These are phyloP conservation scores for Halocynthia roretzi DNA, from an alignment of 23 tunicate species.

Conservation along the genomic window DNA sequence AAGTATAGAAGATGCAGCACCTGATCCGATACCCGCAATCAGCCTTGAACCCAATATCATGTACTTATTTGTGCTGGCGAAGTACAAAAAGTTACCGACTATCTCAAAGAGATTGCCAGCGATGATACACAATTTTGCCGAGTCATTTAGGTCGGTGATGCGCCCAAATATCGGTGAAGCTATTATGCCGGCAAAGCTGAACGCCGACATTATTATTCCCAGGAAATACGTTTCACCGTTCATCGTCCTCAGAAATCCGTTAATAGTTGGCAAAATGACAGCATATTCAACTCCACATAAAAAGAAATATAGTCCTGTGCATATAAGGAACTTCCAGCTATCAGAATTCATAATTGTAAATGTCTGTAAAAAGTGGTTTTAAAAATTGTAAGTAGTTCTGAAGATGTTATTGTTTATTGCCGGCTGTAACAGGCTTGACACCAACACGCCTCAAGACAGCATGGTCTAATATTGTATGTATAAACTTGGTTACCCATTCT, in stretches of 20 bases:
- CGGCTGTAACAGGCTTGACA: too few relatives aligned
- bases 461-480: too few relatives aligned
- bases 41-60: constrained; percentile 64
- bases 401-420: too few relatives aligned
- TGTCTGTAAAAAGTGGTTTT: too few relatives aligned
- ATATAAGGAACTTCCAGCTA: background rate
- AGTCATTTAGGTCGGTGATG: constrained; percentile 57
- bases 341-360: too few relatives aligned
- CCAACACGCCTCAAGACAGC: too few relatives aligned
- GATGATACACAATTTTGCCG: constrained; percentile 45
- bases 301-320: constrained; percentile 47
- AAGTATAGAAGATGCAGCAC: constrained; percentile 78
- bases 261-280: constrained; percentile 77
- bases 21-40: constrained; percentile 82
- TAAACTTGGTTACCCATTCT: too few relatives aligned
- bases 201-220: constrained; percentile 78
- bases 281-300: constrained; percentile 91
- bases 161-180: constrained; percentile 80
- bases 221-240: constrained; percentile 37
- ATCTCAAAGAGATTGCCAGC: constrained; percentile 78
- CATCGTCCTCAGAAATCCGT: constrained; percentile 31
- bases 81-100: constrained; percentile 73
- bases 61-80: constrained; percentile 27
- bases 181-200: constrained; percentile 73
- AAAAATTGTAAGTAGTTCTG: too few relatives aligned